phyloP scores from a whole-genome alignment of 37 sponge, comb jelly and placozoan species.

The Chondrilla cf. caribensis region DNA sequence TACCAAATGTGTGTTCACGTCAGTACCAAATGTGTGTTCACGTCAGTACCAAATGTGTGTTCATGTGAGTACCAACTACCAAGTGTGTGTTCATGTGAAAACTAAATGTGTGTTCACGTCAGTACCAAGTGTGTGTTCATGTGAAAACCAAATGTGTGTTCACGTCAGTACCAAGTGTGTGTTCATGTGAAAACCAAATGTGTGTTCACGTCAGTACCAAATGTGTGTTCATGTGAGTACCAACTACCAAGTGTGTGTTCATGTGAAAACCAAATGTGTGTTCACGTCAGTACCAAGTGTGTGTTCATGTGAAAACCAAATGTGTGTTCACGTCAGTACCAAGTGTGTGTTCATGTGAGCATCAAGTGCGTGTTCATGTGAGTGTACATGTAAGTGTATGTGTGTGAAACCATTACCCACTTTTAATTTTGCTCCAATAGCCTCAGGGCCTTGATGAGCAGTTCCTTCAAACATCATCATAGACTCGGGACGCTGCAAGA shows the following conservation, averaged over 20 bases:
- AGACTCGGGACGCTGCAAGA: conserved; percentile 50
- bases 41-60: no score
- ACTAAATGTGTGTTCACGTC: neutral
- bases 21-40: neutral
- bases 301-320: no score
- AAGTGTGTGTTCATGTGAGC: neutral
- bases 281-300: no score
- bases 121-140: no score
- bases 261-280: no score
- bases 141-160: neutral
- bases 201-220: no score
- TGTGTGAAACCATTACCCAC: conserved; percentile 33
- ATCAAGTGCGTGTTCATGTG: neutral
- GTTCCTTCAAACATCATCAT: conserved; percentile 69
- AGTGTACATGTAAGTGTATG: no score
- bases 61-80: neutral
- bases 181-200: neutral
- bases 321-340: no score
- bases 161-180: neutral
- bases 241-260: no score
- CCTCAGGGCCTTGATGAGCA: conserved; percentile 38
- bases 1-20: neutral
- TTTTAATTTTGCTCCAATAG: conserved; percentile 59
- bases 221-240: no score
- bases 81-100: neutral